Evolutionary conservation across 2,113 vertebrate genomes (phyloP).

Genomic region (Plecturocebus donacophilus): DNA sequence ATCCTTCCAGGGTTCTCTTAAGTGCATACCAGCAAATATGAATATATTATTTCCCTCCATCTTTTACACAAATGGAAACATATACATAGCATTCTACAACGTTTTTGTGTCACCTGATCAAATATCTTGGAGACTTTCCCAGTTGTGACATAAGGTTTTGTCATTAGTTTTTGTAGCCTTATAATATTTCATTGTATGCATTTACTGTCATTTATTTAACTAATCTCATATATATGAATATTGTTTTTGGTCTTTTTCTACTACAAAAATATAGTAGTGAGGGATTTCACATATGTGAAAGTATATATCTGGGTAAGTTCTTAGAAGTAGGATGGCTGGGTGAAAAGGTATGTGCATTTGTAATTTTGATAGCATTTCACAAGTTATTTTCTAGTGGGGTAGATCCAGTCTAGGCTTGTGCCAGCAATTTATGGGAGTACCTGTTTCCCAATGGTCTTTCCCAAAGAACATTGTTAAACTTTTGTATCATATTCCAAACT

Average conservation of each 20-base stretch:
- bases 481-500: background rate
- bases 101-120: background rate
- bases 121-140: background rate
- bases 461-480: background rate
- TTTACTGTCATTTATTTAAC: background rate
- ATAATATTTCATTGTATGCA: background rate
- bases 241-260: background rate
- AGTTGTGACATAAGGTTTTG: background rate
- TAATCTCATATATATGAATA: background rate
- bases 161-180: conserved; percentile 27
- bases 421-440: background rate
- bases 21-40: background rate
- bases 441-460: background rate
- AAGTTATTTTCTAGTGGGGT: background rate
- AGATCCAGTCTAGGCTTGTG: background rate
- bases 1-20: background rate
- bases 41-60: background rate
- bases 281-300: background rate
- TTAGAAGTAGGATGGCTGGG: background rate
- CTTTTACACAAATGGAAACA: background rate
- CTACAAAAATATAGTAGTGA: background rate
- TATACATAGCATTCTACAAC: background rate
- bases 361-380: background rate
- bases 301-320: background rate
- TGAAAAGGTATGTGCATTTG: background rate